Base-by-base conservation (phyloP, 2,113 vertebrate species). In the Tetrax tetrax region DNA sequence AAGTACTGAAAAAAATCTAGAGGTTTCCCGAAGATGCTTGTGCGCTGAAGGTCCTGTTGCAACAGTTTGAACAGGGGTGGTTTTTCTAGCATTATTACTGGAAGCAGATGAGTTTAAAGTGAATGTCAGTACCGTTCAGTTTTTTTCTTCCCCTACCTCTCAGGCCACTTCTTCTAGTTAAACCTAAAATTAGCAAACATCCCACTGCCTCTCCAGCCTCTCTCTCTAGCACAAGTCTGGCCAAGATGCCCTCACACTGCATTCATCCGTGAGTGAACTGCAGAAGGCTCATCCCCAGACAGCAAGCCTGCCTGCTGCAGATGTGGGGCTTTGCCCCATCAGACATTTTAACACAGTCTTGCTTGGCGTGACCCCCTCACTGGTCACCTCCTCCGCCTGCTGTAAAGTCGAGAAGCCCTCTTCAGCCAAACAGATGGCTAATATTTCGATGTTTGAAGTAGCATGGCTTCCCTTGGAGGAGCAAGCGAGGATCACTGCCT, bases 401-500 rank as follows among this genome's bases (percentile, higher is more conserved):
- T 76, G 15, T 23, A 45, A 54, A 37, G 29, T 51, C 50, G 83
- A 79, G 66, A 83, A 72, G 54, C 63, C 28, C 7, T 90, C 50
- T 72, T 29, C 17, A 53, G 63, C 63, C 51, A 45, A 88, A 69
- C 1, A 2, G 11, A n/a, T 74, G 6, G 1, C 13, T 61, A 31
- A 16, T 48, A 41, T 75, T 69, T 86, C 3, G 6, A 3, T 41
- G 38, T 76, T 79, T 35, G 16, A 80, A 90, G 54, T 57, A 37
- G 12, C 45, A 37, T 3, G 1, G 53, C 75, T 69, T 86, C 12
- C 13, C 20, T 59, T 21, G 10, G 64, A 91, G 50, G 66, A 88
- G 63, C 29, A 37, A 48, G 53, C 0, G 0, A 80, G 75, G 59
- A 45, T 56, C 6, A 1, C 37, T 1, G 0, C 69, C 29, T 78